Conservation (phyloP, 2,888 invertebrate species). For the Drosophila parthenogenetica region DNA sequence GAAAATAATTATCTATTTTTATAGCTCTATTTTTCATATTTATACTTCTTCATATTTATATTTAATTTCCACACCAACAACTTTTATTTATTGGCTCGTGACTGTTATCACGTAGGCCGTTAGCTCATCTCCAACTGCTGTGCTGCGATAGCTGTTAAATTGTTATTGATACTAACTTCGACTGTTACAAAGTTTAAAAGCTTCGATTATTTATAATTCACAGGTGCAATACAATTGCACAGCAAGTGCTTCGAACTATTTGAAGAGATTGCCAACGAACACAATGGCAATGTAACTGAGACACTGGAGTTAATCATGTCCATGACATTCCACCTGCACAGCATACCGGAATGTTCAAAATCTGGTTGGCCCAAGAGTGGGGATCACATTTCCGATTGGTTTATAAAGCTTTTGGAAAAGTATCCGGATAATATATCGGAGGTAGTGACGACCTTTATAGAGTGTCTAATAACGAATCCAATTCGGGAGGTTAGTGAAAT, state of each 20-base stretch:
- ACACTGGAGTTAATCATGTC: slow-evolving; percentile 82
- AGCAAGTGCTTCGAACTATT: slow-evolving; percentile 82
- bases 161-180: slow-evolving; percentile 15
- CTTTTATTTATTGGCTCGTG: too few relatives aligned
- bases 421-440: slow-evolving; percentile 80
- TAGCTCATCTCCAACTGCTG: background rate
- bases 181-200: slow-evolving; percentile 2
- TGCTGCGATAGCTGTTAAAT: background rate
- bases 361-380: slow-evolving; percentile 57
- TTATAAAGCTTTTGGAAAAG: slow-evolving; percentile 81
- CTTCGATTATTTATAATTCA: background rate
- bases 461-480: slow-evolving; percentile 82
- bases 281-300: slow-evolving; percentile 83
- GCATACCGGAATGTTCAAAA: slow-evolving; percentile 71
- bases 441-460: slow-evolving; percentile 80
- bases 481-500: slow-evolving; percentile 64
- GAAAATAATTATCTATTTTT: too few relatives aligned
- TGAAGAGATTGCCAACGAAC: slow-evolving; percentile 82
- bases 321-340: slow-evolving; percentile 81
- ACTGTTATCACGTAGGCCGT: background rate
- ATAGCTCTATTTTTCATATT: too few relatives aligned
- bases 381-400: slow-evolving; percentile 85
- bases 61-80: too few relatives aligned
- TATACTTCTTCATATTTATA: background rate
- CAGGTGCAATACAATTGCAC: slow-evolving; percentile 82